Conservation (phyloP, 2,113 vertebrate species). For the Nothoprocta perdicaria region DNA sequence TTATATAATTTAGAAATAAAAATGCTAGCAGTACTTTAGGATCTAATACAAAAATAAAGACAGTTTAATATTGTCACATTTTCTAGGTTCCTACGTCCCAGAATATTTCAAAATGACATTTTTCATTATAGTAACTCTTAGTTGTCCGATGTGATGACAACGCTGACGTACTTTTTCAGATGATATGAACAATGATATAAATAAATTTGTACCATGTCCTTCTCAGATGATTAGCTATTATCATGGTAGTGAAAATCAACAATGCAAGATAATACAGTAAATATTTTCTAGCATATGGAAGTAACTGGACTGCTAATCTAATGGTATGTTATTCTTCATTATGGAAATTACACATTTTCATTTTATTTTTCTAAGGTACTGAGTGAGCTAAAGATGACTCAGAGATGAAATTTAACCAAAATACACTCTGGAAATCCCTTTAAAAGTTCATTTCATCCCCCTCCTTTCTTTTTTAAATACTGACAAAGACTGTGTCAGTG, state of each 20-base stretch:
- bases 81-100: not conserved
- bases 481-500: not conserved
- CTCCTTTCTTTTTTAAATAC: not conserved
- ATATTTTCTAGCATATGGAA: conserved; percentile 12
- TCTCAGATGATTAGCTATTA: not conserved
- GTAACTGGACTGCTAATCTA: not conserved
- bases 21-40: not conserved
- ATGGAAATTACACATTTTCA: not conserved
- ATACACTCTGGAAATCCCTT: not conserved
- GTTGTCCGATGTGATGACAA: not conserved
- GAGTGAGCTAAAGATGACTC: not conserved
- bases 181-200: not conserved
- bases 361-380: not conserved
- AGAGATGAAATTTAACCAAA: not conserved
- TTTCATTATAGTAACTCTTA: not conserved
- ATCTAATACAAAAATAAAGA: not conserved
- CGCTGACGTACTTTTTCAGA: not conserved
- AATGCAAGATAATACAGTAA: not conserved
- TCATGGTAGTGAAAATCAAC: not conserved
- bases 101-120: not conserved
- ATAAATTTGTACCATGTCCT: not conserved
- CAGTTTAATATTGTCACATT: not conserved
- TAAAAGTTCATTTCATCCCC: not conserved
- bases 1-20: not conserved
- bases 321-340: not conserved